phyloP scores from a whole-genome alignment of 2,113 vertebrate genomes.

The Lynx canadensis region DNA sequence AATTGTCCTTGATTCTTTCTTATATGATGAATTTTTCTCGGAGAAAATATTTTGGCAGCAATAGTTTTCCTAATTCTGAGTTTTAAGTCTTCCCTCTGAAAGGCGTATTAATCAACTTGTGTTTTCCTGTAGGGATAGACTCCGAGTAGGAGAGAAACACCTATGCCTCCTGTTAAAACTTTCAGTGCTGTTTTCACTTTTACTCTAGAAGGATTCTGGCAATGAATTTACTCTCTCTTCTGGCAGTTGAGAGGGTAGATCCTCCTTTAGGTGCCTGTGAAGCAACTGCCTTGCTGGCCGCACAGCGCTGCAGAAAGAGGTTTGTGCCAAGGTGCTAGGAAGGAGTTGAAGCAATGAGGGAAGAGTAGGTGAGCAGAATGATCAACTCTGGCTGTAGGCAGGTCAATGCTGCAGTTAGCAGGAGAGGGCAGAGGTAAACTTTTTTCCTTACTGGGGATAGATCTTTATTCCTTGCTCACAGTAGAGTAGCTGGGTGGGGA shows the following conservation, averaged over 20 bases:
- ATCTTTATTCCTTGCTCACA: not conserved
- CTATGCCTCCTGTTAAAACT: not conserved
- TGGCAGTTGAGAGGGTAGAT: not conserved
- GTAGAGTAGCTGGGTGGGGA: not conserved
- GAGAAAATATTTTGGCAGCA: not conserved
- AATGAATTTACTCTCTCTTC: not conserved
- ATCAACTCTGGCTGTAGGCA: not conserved
- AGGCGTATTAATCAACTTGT: not conserved
- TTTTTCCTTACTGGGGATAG: not conserved
- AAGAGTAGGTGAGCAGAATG: not conserved
- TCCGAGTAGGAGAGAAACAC: not conserved
- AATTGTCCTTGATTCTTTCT: not conserved
- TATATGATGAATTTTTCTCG: not conserved
- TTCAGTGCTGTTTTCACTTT: not conserved
- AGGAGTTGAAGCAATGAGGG: not conserved
- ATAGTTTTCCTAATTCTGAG: not conserved
- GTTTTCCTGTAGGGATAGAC: not conserved
- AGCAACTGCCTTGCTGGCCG: not conserved
- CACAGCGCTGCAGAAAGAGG: not conserved
- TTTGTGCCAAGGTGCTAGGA: not conserved
- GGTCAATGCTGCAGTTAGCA: no score
- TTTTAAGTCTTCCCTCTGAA: not conserved
- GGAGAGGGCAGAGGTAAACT: not conserved
- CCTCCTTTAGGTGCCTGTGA: not conserved
- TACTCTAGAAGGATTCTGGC: not conserved